A percentile compares a stretch with the other conserved stretches of the same genome.
Conservation (phyloP, 2,888 invertebrate genomes). For the Mythimna vitellina region DNA sequence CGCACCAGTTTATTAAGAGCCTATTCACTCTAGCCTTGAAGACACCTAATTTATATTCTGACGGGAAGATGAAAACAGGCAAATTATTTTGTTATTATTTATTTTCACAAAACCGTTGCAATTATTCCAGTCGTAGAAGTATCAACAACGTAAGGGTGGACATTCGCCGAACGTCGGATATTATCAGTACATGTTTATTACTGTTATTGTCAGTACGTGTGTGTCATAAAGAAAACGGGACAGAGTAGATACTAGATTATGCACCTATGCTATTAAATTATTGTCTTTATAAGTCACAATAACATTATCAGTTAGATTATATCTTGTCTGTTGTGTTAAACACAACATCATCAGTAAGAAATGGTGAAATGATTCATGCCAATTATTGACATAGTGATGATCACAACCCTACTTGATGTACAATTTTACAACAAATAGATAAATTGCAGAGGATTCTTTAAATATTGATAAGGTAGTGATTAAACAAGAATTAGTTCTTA, state of each 20-base stretch:
- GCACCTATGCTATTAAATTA: neutral
- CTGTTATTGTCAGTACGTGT: neutral
- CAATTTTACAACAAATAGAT: constrained; percentile 26
- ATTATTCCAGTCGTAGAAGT: too few species aligned
- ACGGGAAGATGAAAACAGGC: too few species aligned
- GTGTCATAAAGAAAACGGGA: constrained; percentile 24
- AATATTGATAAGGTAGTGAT: constrained; percentile 38
- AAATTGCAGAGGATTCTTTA: constrained; percentile 21
- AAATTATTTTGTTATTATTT: too few species aligned
- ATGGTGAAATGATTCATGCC: constrained; percentile 19
- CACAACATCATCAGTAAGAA: neutral
- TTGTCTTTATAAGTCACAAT: neutral
- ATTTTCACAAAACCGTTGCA: too few species aligned
- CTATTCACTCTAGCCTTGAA: too few species aligned
- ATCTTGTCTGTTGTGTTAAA: neutral
- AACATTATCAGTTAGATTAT: neutral
- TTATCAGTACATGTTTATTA: too few species aligned
- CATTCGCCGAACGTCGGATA: too few species aligned
- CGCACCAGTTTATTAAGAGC: too few species aligned
- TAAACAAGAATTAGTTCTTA: constrained; percentile 36
- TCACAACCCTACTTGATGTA: constrained; percentile 39
- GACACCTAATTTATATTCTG: too few species aligned
- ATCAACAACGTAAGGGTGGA: too few species aligned
- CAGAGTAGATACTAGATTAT: neutral
- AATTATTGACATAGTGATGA: constrained; percentile 31